Evolutionary conservation across 1,140 invertebrate genomes (phyloP).

Genomic region (Microplitis demolitor): DNA sequence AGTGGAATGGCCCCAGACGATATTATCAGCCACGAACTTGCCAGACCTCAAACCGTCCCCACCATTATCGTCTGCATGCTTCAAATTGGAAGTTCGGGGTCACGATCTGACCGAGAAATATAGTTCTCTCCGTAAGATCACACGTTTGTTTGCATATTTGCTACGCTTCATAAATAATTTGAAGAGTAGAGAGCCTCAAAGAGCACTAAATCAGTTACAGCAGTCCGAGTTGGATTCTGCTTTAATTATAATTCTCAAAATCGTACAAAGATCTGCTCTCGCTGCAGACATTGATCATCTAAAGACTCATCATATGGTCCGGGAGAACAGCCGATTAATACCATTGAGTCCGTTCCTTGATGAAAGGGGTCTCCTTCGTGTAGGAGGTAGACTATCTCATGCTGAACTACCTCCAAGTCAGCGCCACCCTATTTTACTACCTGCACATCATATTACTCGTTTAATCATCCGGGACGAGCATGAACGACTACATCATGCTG

Average conservation of each 20-base stretch:
- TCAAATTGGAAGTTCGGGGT: not conserved
- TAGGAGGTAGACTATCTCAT: not conserved
- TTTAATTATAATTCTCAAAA: not conserved
- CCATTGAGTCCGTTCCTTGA: slow-evolving; percentile 16
- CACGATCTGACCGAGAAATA: not conserved
- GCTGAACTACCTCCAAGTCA: not conserved
- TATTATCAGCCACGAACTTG: not conserved
- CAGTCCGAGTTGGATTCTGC: not conserved
- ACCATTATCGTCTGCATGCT: not conserved
- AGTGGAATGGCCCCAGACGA: not conserved
- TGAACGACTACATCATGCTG: not conserved
- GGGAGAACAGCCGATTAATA: not conserved
- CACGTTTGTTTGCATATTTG: not conserved
- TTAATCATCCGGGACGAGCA: not conserved
- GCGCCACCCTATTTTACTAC: not conserved
- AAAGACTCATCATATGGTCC: not conserved
- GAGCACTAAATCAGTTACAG: not conserved
- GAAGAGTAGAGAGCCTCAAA: not conserved
- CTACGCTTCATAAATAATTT: not conserved
- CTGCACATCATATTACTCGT: not conserved
- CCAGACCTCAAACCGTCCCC: not conserved
- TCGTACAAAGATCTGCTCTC: not conserved
- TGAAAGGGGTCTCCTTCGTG: not conserved
- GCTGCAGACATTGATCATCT: not conserved
- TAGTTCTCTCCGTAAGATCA: not conserved